Evolutionary conservation across 53 echinoderm and acorn worm genomes (phyloP), one percentile per base, ranked within the genome.

Genomic region (Mesocentrotus franciscanus): DNA sequence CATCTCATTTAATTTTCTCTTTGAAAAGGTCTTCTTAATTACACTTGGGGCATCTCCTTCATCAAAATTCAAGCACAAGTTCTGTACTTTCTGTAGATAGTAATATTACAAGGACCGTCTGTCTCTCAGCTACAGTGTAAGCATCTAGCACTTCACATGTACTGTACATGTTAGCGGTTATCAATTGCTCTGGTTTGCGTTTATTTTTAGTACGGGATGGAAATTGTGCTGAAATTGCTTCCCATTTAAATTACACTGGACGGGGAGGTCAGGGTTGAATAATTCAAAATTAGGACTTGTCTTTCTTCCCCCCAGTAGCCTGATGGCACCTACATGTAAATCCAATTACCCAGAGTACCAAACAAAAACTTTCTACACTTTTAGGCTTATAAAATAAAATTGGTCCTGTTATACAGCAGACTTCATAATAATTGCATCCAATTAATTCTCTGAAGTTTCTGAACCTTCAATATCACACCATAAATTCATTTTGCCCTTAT

Each of bases 191-290:
- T 39, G 36, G 36, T 36, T 20, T 84, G 36, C 84, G 22, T 61
- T 90, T 61, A 90, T 61, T 90, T 58, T 90, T 61, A 90, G 90
- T 61, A 7, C 2, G 90, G 90, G 90, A n/a, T 90, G 61, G 61
- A 90, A 90, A 60, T 59, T 59, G 90, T n/a, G 90, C 57, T 90
- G 61, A 90, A 60, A 60, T 90, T 90, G 90, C 61, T 61, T 61
- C 90, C 61, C 90, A 90, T 90, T 90, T 39, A 42, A 84, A 84
- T 84, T 84, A 84, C 39, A 84, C 84, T 61, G 90, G 90, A 60
- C 26, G 42, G 24, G 60, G 61, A 56, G 90, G 90, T 90, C 90
- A 90, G 90, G 90, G 90, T 61, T 90, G 84, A 84, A 84, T 20
- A 84, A 84, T 42, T 84, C 84, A 84, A 49, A 84, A 49, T 84